Evolutionary conservation across 2,888 invertebrate species (phyloP).

Genomic region (Sinodicranocentrus sp.): DNA sequence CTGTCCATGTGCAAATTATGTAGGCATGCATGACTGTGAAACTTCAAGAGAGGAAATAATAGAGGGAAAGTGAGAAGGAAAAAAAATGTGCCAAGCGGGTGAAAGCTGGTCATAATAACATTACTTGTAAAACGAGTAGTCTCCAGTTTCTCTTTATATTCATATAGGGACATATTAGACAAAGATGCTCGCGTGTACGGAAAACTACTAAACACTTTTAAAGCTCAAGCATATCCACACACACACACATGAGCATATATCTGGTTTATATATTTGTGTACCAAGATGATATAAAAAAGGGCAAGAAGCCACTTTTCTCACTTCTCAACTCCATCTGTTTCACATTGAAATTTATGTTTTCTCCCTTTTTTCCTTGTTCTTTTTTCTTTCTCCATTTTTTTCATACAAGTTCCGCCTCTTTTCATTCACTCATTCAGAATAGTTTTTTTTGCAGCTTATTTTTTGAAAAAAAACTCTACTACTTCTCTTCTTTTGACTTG

Average conservation of each 20-base stretch:
- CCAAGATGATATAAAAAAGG: constrained; percentile 55
- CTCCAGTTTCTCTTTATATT: too few species aligned
- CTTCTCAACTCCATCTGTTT: constrained; percentile 69
- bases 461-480: background rate
- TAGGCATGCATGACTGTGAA: too few species aligned
- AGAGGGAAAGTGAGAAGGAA: too few species aligned
- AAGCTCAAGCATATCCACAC: too few species aligned
- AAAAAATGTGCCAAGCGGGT: constrained; percentile 46
- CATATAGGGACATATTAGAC: too few species aligned
- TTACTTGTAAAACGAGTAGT: too few species aligned
- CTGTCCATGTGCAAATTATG: too few species aligned
- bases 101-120: constrained; percentile 45
- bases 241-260: too few species aligned
- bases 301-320: constrained; percentile 69
- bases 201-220: too few species aligned
- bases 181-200: too few species aligned
- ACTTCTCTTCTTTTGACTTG: too few species aligned
- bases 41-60: constrained; percentile 9
- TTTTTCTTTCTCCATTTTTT: constrained; percentile 12
- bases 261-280: too few species aligned
- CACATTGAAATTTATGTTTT: constrained; percentile 69
- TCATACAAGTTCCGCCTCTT: constrained; percentile 37
- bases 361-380: constrained; percentile 8
- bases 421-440: constrained; percentile 41
- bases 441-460: constrained; percentile 5